Evolutionary conservation across 2,888 invertebrate genomes (phyloP).

Genomic region (Ectemnius lituratus): DNA sequence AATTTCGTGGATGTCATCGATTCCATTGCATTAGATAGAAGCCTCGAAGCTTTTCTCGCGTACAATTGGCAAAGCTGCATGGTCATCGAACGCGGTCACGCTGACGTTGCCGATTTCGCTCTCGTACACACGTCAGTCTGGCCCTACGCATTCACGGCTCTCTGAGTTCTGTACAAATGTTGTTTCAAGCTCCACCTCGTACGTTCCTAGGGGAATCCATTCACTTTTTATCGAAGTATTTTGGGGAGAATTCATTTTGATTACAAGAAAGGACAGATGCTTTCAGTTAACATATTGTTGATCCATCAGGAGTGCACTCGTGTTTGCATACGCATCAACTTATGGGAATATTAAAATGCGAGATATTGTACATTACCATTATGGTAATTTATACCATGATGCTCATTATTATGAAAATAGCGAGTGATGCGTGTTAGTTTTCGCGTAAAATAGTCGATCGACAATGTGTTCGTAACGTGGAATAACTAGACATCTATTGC

Average conservation of each 20-base stretch:
- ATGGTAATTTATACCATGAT: no score
- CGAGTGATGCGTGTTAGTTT: no score
- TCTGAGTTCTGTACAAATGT: constrained; percentile 47
- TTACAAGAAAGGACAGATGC: no score
- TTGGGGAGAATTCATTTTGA: background rate
- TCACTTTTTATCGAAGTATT: background rate
- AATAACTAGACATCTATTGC: no score
- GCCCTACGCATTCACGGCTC: constrained; percentile 25
- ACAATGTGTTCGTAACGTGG: no score
- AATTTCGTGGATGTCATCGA: constrained; percentile 46
- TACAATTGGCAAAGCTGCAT: constrained; percentile 41
- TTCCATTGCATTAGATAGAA: constrained; percentile 55
- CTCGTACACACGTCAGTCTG: constrained; percentile 32
- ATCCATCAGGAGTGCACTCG: no score
- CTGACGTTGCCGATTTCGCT: constrained; percentile 53
- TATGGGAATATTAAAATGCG: no score
- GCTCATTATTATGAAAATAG: no score
- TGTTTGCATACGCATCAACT: no score
- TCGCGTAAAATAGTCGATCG: no score
- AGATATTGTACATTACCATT: no score
- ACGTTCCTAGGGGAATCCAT: background rate
- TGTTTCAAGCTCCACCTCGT: constrained; percentile 4
- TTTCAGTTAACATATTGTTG: no score
- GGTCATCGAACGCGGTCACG: constrained; percentile 56
- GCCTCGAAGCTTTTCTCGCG: constrained; percentile 34